Base-by-base conservation (phyloP, 1,140 invertebrate genomes). In the Papilio polyxenes region DNA sequence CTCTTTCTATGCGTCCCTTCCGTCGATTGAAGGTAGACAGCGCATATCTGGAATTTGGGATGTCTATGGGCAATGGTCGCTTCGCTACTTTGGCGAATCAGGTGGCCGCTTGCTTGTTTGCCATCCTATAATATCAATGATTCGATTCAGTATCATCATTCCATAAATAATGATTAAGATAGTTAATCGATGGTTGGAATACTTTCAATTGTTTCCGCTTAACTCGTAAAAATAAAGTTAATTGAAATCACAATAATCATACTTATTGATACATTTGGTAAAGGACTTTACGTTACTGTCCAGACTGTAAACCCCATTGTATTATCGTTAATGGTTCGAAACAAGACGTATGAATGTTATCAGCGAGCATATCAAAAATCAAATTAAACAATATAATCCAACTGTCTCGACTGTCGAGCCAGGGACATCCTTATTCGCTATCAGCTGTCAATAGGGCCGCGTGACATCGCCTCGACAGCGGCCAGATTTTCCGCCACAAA, bases 401-500 rank as follows among this genome's bases (percentile, higher is more conserved):
- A 79, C 37, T n/a, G n/a, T 49, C 15, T 9, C 37, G 56, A 0
- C 31, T 20, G 15, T 37, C 53, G 31, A 4, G n/a, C 44, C 49
- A 8, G 77, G 77, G 53, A 13, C 37, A 79, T 79, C 77, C 77
- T 79, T 77, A 77, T 31, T 79, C 56, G 56, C 53, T 79, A 79
- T 79, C 77, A 44, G 77, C 75, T 51, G 75, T 77, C 75, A 77
- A 77, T 77, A n/a, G 75, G 49, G 23, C 44, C 56, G 62, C 40
- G 76, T 88, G 87, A 88, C 87, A 87, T 84, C 53, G 75, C 72
- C 84, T 91, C 87, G 89, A 88, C 88, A 87, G 44, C 81, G 83
- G 83, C 85, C 87, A 92, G 91, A 92, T 93, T 92, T 92, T 92
- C 92, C 91, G 89, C 85, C 86, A 76, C 85, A 75, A 82, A 92